Conservation (phyloP, 2,113 vertebrate species). For the Nicator chloris region DNA sequence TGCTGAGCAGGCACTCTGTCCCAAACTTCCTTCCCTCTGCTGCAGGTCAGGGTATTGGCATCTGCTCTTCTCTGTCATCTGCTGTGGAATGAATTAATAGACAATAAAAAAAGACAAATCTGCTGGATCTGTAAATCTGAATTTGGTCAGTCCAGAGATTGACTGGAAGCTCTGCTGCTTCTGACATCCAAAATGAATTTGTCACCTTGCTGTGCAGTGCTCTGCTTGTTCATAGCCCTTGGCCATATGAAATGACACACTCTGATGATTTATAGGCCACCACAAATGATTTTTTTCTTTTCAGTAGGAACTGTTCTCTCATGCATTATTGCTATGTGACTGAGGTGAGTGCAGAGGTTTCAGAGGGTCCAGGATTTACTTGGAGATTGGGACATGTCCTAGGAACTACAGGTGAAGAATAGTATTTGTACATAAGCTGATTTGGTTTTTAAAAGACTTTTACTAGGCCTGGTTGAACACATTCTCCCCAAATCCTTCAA, state of each 20-base stretch:
- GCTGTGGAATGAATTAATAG: background rate
- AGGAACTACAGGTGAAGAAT: background rate
- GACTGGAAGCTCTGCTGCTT: background rate
- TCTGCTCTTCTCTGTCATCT: background rate
- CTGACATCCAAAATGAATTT: background rate
- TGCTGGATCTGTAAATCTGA: background rate
- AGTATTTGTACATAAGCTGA: background rate
- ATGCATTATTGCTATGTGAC: background rate
- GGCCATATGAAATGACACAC: background rate
- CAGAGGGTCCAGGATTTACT: background rate
- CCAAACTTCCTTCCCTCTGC: background rate
- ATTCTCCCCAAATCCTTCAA: background rate
- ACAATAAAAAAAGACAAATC: background rate
- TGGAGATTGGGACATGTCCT: background rate
- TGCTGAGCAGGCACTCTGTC: background rate
- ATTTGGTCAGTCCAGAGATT: background rate
- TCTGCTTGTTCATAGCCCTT: background rate
- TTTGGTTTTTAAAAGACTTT: background rate
- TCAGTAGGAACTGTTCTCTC: background rate
- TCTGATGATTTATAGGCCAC: background rate
- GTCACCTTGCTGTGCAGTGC: fast-evolving
- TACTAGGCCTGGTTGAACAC: background rate
- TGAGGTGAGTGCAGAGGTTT: background rate
- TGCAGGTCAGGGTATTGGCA: background rate
- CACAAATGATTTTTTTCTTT: background rate